These are phyloP conservation scores for Amphiura filiformis DNA, from an alignment of 35 echinoderm and acorn worm species.

Conservation along the genomic window DNA sequence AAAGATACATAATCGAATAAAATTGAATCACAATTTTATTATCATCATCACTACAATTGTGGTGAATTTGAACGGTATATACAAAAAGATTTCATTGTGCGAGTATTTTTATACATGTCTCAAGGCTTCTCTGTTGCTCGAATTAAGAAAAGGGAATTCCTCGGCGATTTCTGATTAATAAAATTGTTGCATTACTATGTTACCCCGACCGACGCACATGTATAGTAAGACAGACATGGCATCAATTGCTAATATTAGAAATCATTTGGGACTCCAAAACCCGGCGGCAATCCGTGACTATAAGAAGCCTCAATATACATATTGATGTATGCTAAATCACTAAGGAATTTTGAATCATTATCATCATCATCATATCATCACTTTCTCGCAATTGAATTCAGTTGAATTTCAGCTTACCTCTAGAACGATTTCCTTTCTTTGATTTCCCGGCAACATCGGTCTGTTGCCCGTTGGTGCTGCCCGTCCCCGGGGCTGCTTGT, in stretches of 20 bases:
- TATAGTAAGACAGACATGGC: neutral
- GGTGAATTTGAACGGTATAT: too few relatives aligned
- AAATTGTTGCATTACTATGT: neutral
- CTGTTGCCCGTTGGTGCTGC: neutral
- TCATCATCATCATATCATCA: neutral
- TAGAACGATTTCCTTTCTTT: neutral
- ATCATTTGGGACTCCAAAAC: neutral
- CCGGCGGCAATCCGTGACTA: neutral
- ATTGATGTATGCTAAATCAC: neutral
- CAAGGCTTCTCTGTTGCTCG: too few relatives aligned
- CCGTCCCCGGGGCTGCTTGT: neutral
- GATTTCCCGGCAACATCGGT: neutral
- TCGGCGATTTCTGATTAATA: neutral
- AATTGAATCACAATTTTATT: too few relatives aligned
- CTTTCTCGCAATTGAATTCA: neutral
- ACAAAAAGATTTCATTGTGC: too few relatives aligned
- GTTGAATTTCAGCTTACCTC: neutral
- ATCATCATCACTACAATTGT: too few relatives aligned
- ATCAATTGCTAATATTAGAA: slow-evolving; percentile 4
- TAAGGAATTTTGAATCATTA: neutral
- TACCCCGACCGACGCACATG: neutral
- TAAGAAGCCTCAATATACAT: neutral
- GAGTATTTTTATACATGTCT: too few relatives aligned
- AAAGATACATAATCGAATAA: too few relatives aligned
- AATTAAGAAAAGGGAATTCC: neutral